These are phyloP conservation scores for Sebastiscus tertius DNA, from an alignment of 2,797 vertebrate genomes.

Conservation along the genomic window DNA sequence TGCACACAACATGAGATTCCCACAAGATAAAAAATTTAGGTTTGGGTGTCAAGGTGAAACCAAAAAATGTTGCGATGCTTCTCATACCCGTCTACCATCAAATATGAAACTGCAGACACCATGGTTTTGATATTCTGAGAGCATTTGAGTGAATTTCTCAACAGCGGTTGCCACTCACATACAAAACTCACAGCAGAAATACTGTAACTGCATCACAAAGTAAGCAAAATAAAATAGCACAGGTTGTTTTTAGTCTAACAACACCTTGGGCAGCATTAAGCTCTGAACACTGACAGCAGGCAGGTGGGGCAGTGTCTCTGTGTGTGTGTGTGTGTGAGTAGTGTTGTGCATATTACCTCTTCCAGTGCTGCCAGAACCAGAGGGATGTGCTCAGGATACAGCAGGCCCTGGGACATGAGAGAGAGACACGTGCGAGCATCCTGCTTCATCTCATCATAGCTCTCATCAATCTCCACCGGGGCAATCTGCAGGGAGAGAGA, in stretches of 20 bases:
- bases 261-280: constrained; percentile 45
- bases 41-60: constrained; percentile 14
- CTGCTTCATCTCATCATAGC: constrained; percentile 98
- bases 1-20: neutral
- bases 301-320: constrained; percentile 43
- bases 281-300: constrained; percentile 45
- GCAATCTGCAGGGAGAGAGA: constrained; percentile 87
- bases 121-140: neutral
- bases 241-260: constrained; percentile 51
- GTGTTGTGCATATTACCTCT: constrained; percentile 81
- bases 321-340: neutral
- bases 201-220: constrained; percentile 12
- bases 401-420: constrained; percentile 97
- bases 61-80: neutral
- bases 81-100: neutral
- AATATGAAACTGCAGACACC: neutral
- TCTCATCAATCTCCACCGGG: constrained; percentile 97
- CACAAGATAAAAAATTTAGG: neutral
- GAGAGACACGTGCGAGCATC: constrained; percentile 97
- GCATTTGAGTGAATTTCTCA: neutral
- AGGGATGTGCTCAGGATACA: constrained; percentile 96
- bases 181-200: constrained; percentile 5
- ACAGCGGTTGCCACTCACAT: neutral
- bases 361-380: constrained; percentile 92
- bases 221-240: constrained; percentile 46